Evolutionary conservation across 2,888 invertebrate species (phyloP).

Genomic region (Beris chalybata): DNA sequence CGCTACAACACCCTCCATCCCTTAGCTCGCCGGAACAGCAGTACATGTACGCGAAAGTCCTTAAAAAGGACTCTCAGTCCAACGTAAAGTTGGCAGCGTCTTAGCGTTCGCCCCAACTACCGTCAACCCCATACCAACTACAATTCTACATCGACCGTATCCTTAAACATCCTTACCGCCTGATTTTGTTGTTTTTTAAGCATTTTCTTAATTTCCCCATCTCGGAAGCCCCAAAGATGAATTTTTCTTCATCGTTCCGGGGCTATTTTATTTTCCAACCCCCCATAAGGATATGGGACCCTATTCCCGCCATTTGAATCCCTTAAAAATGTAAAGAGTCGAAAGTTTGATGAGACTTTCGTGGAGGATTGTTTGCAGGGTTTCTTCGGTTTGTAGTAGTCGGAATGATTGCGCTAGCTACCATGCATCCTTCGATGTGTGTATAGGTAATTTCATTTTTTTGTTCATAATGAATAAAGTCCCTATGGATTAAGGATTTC

Average conservation of each 20-base stretch:
- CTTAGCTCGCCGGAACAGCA: conserved; percentile 3
- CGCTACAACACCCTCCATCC: conserved; percentile 14
- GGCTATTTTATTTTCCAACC: neutral
- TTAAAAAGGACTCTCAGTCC: conserved; percentile 22
- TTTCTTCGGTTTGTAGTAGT: conserved; percentile 18
- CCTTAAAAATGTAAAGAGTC: conserved; percentile 32
- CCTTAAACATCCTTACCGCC: conserved; percentile 20
- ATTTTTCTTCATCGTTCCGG: conserved; percentile 30
- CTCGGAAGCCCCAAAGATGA: conserved; percentile 33
- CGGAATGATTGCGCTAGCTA: conserved; percentile 5
- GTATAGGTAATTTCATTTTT: conserved; percentile 27
- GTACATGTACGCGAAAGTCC: conserved; percentile 17
- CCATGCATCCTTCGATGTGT: conserved; percentile 14
- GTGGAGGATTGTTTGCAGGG: conserved; percentile 19
- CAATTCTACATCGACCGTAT: neutral
- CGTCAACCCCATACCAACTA: too few species aligned
- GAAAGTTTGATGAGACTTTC: conserved; percentile 26
- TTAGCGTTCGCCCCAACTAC: neutral
- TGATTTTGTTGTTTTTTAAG: conserved; percentile 39
- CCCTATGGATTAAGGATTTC: conserved; percentile 29
- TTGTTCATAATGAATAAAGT: conserved; percentile 20
- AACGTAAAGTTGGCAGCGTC: conserved; percentile 5
- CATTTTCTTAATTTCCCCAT: conserved; percentile 39
- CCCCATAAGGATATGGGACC: conserved; percentile 7
- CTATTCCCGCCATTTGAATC: conserved; percentile 20